Percentiles rank a stretch among this genome's conserved stretches.
Conservation (phyloP, 30 jellyfish, hydroid and myxozoan species). For the Cassiopea andromeda region DNA sequence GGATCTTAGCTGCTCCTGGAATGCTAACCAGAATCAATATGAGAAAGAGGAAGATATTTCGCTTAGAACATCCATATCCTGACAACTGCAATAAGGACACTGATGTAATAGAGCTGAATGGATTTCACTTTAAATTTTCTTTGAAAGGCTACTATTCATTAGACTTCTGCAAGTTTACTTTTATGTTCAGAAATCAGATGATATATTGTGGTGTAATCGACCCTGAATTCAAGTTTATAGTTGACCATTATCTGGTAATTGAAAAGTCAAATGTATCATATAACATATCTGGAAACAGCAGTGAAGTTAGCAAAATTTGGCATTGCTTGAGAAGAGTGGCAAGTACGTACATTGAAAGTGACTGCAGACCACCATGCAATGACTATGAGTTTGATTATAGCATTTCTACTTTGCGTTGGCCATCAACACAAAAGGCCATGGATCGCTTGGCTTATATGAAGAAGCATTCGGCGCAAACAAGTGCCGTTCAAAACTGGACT, state of each 20-base stretch:
- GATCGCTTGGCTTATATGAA: not conserved
- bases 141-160: not conserved
- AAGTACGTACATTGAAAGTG: not conserved
- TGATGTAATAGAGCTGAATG: not conserved
- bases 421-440: not conserved
- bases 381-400: conserved; percentile 5
- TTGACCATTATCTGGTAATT: not conserved
- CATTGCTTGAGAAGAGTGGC: not conserved
- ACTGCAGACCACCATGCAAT: conserved; percentile 14
- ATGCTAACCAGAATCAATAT: conserved; percentile 25
- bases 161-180: not conserved
- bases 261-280: not conserved
- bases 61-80: conserved; percentile 42
- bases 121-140: not conserved
- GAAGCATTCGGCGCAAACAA: not conserved
- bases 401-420: conserved; percentile 19
- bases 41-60: conserved; percentile 21
- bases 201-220: not conserved
- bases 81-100: conserved; percentile 12
- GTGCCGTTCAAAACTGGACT: not conserved
- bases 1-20: conserved; percentile 9
- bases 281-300: not conserved
- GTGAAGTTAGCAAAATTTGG: too few species aligned
- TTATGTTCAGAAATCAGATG: not conserved
- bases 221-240: not conserved